Conservation (phyloP, 1,140 invertebrate genomes). For the Ladona fulva region DNA sequence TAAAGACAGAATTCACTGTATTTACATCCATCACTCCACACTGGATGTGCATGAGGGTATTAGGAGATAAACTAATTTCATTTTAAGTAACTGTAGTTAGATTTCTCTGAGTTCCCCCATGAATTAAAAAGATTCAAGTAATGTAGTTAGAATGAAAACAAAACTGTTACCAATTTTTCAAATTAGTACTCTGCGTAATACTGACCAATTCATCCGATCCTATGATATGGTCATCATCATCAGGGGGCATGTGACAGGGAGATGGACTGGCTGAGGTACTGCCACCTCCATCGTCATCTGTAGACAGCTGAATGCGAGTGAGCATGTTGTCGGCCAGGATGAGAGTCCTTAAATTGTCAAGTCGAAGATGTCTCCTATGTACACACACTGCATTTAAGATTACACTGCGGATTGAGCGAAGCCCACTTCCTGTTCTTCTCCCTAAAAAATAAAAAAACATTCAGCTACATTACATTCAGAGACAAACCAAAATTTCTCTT, state of each 20-base stretch:
- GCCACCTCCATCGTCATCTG: conserved; percentile 55
- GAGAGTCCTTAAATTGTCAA: conserved; percentile 72
- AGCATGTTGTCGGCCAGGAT: conserved; percentile 80
- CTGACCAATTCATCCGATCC: background rate
- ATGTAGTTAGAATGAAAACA: background rate
- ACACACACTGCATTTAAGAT: conserved; percentile 71
- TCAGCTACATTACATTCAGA: background rate
- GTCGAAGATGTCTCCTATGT: conserved; percentile 68
- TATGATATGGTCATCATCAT: conserved; percentile 30
- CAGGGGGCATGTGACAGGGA: conserved; percentile 31
- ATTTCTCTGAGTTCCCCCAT: no score
- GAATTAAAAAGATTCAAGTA: no score
- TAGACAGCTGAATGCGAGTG: conserved; percentile 63
- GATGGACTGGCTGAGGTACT: conserved; percentile 28
- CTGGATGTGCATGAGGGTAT: no score
- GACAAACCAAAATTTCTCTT: background rate
- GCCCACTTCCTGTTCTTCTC: background rate
- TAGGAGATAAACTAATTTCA: no score
- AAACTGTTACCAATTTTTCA: conserved; percentile 27
- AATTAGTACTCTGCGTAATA: conserved; percentile 42
- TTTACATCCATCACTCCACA: no score
- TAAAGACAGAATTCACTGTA: no score
- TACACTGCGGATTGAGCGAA: conserved; percentile 52
- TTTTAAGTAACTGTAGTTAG: no score
- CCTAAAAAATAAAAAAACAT: background rate